phyloP scores from a whole-genome alignment of 2,888 invertebrate species.

The Syritta pipiens region DNA sequence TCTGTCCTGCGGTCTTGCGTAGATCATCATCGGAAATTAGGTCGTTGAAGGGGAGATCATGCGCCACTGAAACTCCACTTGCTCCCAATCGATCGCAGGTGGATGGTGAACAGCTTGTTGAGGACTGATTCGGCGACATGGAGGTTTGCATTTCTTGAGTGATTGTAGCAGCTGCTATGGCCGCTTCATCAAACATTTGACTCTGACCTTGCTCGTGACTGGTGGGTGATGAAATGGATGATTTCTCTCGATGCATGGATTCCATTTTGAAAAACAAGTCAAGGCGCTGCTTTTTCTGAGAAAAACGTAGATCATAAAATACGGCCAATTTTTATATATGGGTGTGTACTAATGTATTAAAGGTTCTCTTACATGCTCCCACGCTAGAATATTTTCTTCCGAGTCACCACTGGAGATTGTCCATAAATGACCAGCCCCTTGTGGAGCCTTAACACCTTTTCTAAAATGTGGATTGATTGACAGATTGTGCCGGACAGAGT shows the following conservation, averaged over 20 bases:
- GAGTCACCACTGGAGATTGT: slow-evolving; percentile 87
- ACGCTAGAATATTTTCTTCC: slow-evolving; percentile 80
- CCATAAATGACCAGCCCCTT: slow-evolving; percentile 95
- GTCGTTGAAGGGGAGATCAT: slow-evolving; percentile 73
- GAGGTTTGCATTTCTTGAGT: slow-evolving; percentile 75
- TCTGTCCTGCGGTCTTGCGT: slow-evolving; percentile 82
- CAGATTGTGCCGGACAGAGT: slow-evolving; percentile 93
- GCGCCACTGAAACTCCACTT: slow-evolving; percentile 35
- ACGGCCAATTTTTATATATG: background rate
- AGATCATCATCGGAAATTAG: slow-evolving; percentile 78
- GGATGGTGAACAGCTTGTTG: slow-evolving; percentile 50
- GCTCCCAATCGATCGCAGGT: slow-evolving; percentile 43
- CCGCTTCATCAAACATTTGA: slow-evolving; percentile 76
- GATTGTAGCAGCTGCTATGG: slow-evolving; percentile 77
- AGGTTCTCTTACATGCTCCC: slow-evolving; percentile 81
- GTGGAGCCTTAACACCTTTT: slow-evolving; percentile 91
- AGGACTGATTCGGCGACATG: slow-evolving; percentile 44
- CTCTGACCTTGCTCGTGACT: slow-evolving; percentile 70
- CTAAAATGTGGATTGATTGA: slow-evolving; percentile 95
- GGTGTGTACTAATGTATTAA: background rate
- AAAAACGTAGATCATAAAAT: background rate
- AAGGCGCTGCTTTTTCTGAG: slow-evolving; percentile 81
- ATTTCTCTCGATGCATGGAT: slow-evolving; percentile 75
- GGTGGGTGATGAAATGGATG: slow-evolving; percentile 30
- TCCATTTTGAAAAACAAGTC: slow-evolving; percentile 81